A percentile compares a stretch with the other conserved stretches of the same genome.
Evolutionary conservation across 2,113 vertebrate species (phyloP).

Genomic region (Perca schrenkii): DNA sequence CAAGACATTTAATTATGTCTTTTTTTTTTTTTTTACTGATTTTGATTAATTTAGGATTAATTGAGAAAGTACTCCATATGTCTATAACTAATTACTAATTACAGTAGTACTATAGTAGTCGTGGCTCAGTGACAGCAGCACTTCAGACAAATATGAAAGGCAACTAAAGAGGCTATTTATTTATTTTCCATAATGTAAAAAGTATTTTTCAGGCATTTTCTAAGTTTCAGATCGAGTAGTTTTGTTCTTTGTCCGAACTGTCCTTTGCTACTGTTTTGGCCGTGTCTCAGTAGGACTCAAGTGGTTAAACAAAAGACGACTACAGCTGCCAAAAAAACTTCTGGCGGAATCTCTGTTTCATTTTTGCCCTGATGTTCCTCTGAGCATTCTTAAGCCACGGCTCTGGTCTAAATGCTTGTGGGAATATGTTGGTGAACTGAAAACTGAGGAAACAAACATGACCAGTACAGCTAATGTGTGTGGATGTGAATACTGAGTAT

Average conservation of each 20-base stretch:
- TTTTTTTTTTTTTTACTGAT: too few relatives aligned
- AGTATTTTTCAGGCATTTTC: not conserved
- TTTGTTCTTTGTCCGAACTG: constrained; percentile 1
- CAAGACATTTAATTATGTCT: too few relatives aligned
- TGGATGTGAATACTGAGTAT: not conserved
- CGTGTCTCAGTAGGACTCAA: constrained; percentile 16
- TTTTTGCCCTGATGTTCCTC: not conserved
- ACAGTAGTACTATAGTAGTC: not conserved
- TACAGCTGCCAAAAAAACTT: constrained; percentile 23
- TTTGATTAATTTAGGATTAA: too few relatives aligned
- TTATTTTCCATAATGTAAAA: not conserved
- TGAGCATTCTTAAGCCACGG: not conserved
- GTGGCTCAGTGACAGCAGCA: not conserved
- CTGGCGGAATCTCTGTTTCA: constrained; percentile 16
- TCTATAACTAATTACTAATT: too few relatives aligned
- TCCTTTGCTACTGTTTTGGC: constrained; percentile 8
- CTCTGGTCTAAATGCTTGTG: constrained; percentile 23
- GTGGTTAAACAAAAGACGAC: constrained; percentile 26
- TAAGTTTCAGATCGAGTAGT: not conserved
- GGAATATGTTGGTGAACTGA: not conserved
- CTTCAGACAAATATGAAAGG: not conserved
- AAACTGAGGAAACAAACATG: constrained; percentile 13
- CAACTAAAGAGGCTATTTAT: not conserved
- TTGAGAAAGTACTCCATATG: too few relatives aligned
- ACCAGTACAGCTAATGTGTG: not conserved